A percentile compares a stretch with the other conserved stretches of the same genome.
These are phyloP conservation scores for Meda fulgida DNA, from an alignment of 2,797 vertebrate genomes.

Conservation along the genomic window DNA sequence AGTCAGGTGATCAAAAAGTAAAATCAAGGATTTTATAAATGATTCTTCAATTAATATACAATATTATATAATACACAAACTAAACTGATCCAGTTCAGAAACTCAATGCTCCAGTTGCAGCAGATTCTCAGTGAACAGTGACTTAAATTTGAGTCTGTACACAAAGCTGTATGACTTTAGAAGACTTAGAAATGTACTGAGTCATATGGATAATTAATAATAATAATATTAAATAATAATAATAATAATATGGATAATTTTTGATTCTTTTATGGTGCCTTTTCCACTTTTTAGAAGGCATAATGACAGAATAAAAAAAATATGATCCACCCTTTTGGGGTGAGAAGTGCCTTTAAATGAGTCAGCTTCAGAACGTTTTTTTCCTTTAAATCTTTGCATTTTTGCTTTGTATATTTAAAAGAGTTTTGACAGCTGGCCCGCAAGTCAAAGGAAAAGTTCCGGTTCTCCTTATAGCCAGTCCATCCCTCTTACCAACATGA, in stretches of 20 bases:
- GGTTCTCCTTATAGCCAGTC: conserved; percentile 42
- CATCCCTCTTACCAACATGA: conserved; percentile 42
- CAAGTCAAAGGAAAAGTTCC: conserved; percentile 22
- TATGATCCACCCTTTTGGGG: background rate
- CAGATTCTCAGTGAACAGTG: background rate
- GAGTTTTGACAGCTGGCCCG: conserved; percentile 6
- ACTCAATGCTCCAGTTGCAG: background rate
- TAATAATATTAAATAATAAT: too few species aligned
- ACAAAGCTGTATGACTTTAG: background rate
- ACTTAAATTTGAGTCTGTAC: background rate
- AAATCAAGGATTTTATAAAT: background rate
- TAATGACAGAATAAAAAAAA: background rate
- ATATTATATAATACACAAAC: background rate
- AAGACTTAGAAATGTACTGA: background rate
- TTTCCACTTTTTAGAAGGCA: background rate
- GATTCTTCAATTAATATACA: background rate
- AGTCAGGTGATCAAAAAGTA: background rate
- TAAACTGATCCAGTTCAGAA: background rate
- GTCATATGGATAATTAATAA: background rate
- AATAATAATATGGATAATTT: background rate
- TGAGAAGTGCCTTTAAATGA: background rate
- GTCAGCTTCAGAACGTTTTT: background rate
- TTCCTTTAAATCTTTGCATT: conserved; percentile 11
- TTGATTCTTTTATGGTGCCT: background rate
- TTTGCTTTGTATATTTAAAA: conserved; percentile 35